Percentiles rank a stretch among this genome's conserved stretches.
phyloP scores from a whole-genome alignment of 2,113 vertebrate species.

The Brachyistius frenatus region DNA sequence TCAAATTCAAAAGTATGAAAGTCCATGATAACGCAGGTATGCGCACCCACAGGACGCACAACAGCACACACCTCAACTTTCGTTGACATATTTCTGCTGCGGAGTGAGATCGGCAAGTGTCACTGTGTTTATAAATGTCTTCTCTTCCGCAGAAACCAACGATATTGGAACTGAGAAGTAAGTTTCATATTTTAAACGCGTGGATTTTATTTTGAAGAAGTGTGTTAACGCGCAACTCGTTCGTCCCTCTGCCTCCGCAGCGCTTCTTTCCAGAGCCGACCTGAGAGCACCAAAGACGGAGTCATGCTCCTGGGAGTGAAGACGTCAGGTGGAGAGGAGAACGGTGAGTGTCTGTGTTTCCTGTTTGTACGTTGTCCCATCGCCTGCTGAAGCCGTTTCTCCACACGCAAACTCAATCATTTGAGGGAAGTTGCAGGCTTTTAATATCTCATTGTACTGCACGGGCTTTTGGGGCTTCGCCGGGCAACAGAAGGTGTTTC shows the following conservation, averaged over 20 bases:
- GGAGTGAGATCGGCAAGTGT: no score
- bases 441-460: conserved; percentile 83
- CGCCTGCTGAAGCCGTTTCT: conserved; percentile 32
- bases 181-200: conserved; percentile 21
- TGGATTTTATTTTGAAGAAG: background rate
- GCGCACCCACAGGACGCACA: background rate
- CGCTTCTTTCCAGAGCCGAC: conserved; percentile 84
- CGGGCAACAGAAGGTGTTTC: conserved; percentile 82
- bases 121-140: background rate
- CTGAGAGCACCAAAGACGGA: conserved; percentile 83
- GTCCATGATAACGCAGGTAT: conserved; percentile 75
- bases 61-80: no score
- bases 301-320: conserved; percentile 86
- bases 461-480: conserved; percentile 50
- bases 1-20: conserved; percentile 78
- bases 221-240: background rate
- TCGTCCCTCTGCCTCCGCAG: conserved; percentile 50
- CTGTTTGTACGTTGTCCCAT: conserved; percentile 52
- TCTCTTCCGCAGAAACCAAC: conserved; percentile 67
- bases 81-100: no score
- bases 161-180: conserved; percentile 85
- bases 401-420: conserved; percentile 52
- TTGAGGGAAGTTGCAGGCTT: conserved; percentile 74
- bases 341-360: conserved; percentile 71
- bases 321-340: conserved; percentile 78